Conservation (phyloP, 2,113 vertebrate species). For the Marmota flaviventris region DNA sequence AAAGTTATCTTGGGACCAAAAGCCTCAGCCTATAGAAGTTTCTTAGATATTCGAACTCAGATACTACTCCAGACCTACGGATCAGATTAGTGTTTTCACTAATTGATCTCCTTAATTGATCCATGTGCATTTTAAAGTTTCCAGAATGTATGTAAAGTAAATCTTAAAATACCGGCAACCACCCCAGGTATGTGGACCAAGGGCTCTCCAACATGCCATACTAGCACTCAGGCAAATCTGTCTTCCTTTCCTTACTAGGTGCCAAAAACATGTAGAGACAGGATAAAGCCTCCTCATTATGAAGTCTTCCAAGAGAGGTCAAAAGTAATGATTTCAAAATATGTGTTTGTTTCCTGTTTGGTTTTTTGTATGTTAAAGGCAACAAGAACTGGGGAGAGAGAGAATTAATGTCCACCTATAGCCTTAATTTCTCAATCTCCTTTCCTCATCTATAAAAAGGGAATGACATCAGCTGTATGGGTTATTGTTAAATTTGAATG, state of each 20-base stretch:
- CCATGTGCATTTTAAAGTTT: background rate
- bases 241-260: background rate
- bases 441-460: slow-evolving; percentile 12
- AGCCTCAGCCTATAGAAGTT: background rate
- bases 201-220: background rate
- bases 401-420: background rate
- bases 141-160: background rate
- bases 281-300: background rate
- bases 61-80: background rate
- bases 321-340: slow-evolving; percentile 25
- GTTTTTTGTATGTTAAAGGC: slow-evolving; percentile 23
- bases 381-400: background rate
- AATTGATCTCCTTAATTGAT: background rate
- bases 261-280: background rate
- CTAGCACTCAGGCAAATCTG: background rate
- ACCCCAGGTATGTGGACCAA: background rate
- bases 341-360: background rate
- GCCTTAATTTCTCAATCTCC: background rate
- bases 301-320: background rate
- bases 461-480: background rate
- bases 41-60: background rate
- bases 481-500: background rate
- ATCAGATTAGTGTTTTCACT: background rate
- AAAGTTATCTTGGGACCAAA: background rate
- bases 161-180: background rate